Percentiles rank a stretch among this genome's conserved stretches.
Evolutionary conservation across 2,888 invertebrate genomes (phyloP).

Genomic region (Eurytoma adleriae): DNA sequence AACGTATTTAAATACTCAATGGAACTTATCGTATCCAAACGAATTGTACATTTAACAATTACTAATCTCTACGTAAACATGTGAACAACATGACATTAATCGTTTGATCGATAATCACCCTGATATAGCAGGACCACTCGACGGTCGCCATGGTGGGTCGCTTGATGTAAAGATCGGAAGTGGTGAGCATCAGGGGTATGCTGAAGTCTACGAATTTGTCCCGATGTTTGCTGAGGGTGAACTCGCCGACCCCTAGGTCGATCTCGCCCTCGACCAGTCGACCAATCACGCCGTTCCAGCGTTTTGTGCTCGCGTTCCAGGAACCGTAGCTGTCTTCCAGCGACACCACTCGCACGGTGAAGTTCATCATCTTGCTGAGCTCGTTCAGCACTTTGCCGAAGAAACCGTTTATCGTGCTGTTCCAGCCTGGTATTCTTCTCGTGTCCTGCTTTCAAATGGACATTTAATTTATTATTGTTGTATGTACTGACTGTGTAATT

Average conservation of each 20-base stretch:
- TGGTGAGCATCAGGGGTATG: conserved; percentile 63
- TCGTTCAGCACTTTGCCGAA: conserved; percentile 36
- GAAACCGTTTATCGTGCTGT: conserved; percentile 18
- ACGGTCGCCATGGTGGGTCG: conserved; percentile 58
- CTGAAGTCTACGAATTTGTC: conserved; percentile 65
- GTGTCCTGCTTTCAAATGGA: not conserved
- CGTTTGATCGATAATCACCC: conserved; percentile 60
- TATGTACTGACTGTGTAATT: too few relatives aligned
- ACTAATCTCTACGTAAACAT: too few relatives aligned
- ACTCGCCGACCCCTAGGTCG: conserved; percentile 66
- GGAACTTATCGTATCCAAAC: too few relatives aligned
- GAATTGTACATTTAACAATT: too few relatives aligned
- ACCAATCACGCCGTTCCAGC: conserved; percentile 67
- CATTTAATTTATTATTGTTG: not conserved
- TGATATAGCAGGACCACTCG: conserved; percentile 66
- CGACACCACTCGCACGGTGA: conserved; percentile 19
- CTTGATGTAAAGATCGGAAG: conserved; percentile 62
- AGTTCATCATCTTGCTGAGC: conserved; percentile 42
- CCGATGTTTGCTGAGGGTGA: conserved; percentile 63
- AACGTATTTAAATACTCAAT: too few relatives aligned
- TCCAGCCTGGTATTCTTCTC: too few relatives aligned
- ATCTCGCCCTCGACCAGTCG: conserved; percentile 57
- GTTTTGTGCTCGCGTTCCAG: conserved; percentile 32
- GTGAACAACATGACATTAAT: too few relatives aligned
- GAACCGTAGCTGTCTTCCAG: conserved; percentile 59